phyloP scores from a whole-genome alignment of 2,888 invertebrate species.

The Sinotaia quadrata region DNA sequence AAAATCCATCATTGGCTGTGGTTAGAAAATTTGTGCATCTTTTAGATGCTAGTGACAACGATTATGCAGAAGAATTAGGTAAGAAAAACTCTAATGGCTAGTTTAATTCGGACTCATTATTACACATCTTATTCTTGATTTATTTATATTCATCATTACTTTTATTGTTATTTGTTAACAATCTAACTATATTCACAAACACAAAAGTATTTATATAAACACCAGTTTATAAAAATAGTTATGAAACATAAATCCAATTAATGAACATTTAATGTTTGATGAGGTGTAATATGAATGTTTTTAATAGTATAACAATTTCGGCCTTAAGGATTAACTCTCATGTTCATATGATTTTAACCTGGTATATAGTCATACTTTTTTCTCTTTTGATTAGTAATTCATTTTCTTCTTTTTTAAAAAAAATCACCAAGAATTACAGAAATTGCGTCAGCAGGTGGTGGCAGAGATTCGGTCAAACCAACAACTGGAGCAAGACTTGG shows the following conservation, averaged over 20 bases:
- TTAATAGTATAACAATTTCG: too few relatives aligned
- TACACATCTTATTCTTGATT: background rate
- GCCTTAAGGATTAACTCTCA: too few relatives aligned
- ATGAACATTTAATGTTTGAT: too few relatives aligned
- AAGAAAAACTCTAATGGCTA: conserved; percentile 26
- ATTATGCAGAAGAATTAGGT: conserved; percentile 80
- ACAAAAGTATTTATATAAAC: too few relatives aligned
- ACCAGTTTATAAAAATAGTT: too few relatives aligned
- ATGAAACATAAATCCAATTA: too few relatives aligned
- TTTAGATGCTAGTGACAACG: conserved; percentile 81
- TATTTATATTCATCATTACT: background rate
- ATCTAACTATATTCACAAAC: background rate
- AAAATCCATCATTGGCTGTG: conserved; percentile 68
- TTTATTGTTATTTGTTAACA: background rate
- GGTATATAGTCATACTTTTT: too few relatives aligned
- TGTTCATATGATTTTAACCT: too few relatives aligned
- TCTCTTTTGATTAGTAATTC: too few relatives aligned
- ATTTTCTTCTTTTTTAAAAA: too few relatives aligned
- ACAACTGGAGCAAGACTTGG: conserved; percentile 81
- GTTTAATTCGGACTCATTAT: background rate
- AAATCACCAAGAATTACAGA: conserved; percentile 75
- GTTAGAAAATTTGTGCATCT: conserved; percentile 79
- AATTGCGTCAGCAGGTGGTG: conserved; percentile 81
- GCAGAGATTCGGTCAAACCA: conserved; percentile 82
- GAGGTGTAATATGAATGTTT: too few relatives aligned